Evolutionary conservation across 2,797 vertebrate species (phyloP).

Genomic region (Balearica regulorum): DNA sequence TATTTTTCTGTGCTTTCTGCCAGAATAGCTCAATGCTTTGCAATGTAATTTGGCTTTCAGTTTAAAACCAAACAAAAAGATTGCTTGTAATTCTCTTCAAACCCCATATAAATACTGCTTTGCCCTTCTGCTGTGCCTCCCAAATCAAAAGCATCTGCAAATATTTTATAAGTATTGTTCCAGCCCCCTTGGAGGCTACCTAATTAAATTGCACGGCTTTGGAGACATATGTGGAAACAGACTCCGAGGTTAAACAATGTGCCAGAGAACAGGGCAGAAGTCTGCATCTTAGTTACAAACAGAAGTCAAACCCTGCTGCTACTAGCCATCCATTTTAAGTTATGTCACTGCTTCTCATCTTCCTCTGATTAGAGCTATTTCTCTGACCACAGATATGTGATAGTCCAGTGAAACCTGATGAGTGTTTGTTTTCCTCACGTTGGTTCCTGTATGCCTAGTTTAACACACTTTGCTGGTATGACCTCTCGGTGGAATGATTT

Average conservation of each 20-base stretch:
- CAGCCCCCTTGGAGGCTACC: not conserved
- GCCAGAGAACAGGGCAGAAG: not conserved
- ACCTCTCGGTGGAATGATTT: not conserved
- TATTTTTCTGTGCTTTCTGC: not conserved
- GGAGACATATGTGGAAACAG: not conserved
- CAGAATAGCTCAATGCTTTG: not conserved
- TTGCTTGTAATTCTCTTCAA: not conserved
- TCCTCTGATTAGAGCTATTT: not conserved
- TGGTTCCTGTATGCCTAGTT: not conserved
- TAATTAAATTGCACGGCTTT: not conserved
- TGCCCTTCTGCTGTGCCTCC: not conserved
- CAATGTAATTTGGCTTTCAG: not conserved
- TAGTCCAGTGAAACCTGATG: not conserved
- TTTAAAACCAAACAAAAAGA: slow-evolving; percentile 6
- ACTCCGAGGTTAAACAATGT: not conserved
- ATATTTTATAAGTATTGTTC: not conserved
- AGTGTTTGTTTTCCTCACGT: not conserved
- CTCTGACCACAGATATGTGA: not conserved
- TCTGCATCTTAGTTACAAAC: not conserved
- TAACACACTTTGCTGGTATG: not conserved
- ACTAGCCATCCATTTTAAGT: not conserved
- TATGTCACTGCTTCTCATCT: not conserved
- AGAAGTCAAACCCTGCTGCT: not conserved
- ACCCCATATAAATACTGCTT: not conserved
- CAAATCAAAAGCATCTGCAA: slow-evolving; percentile 17